These are phyloP conservation scores for Allophyes oxyacanthae DNA, from an alignment of 2,888 invertebrate genomes.

Conservation along the genomic window DNA sequence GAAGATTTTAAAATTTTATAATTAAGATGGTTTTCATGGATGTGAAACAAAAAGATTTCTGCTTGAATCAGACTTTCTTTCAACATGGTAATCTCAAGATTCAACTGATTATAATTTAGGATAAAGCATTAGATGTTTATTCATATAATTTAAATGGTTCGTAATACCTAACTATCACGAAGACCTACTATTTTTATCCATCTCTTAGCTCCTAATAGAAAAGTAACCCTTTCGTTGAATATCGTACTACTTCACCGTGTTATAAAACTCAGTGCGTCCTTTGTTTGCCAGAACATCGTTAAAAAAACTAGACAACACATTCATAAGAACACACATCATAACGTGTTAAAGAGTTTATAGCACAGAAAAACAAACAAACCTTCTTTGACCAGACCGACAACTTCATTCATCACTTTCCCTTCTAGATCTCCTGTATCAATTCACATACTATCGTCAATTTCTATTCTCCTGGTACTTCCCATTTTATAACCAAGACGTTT, in stretches of 20 bases:
- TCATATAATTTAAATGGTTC: no score
- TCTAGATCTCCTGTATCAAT: constrained; percentile 17
- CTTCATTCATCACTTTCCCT: constrained; percentile 10
- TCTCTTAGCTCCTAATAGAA: no score
- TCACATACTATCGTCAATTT: constrained; percentile 27
- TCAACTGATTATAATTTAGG: no score
- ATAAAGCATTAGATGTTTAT: no score
- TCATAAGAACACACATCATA: constrained; percentile 9
- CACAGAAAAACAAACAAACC: constrained; percentile 28
- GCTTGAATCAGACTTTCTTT: no score
- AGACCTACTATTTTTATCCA: no score
- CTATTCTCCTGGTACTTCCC: constrained; percentile 18
- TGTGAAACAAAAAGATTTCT: no score
- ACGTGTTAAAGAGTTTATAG: constrained; percentile 35
- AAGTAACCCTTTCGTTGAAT: no score
- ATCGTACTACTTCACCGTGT: no score
- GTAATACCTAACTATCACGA: no score
- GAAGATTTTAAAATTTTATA: not conserved
- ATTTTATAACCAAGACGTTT: not conserved
- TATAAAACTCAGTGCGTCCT: not conserved
- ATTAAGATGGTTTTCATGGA: no score
- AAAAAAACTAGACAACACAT: constrained; percentile 28
- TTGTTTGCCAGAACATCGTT: constrained; percentile 4
- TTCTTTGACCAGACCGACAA: constrained; percentile 37
- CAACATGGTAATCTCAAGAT: no score